Base-by-base conservation (phyloP, 2,113 vertebrate species). In the Sisor rabdophorus region DNA sequence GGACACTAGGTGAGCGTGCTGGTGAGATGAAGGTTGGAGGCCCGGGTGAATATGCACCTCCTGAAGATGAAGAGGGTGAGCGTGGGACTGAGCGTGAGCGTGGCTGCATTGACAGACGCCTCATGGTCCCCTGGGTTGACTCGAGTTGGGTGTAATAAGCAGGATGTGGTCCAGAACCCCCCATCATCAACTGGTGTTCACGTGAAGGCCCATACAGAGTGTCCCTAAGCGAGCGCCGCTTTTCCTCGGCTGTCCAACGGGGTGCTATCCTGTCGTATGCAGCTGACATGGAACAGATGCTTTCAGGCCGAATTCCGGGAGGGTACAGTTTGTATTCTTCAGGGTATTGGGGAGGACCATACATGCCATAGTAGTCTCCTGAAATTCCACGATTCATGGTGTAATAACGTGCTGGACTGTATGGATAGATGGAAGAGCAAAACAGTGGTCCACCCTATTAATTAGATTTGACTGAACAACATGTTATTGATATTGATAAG, bases 1-100 rank as follows among this genome's bases (percentile, higher is more conserved):
- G 92, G 67, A 91, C 76, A 0, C 94, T 96, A 52, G 94, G 92
- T 0, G 95, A 98, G 64, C 93, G 92, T 59, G 92, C 93, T 0
- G 95, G 96, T 2, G 96, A 98, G 53, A 82, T 83, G 77, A 95
- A 98, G n/a, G 88, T 87, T 44, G 90, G 89, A 0, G 92, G 82
- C 0, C 84, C 91, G 15, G 85, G 80, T 17, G 90, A 91, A 77
- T 97, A 96, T 58, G 94, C 91, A 12, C 95, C 95, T 75, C 93
- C 93, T 0, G 86, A 89, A 11, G 87, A 89, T 60, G 92, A 91
- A 73, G 94, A 94, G 2, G 95, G 95, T 0, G 96, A 98, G 74
- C 96, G 93, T 3, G 96, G 96, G 70, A 97, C 96, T 0, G 96
- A 98, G 73, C 94, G 92, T 0, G 96, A 98, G 0, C 95, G 95